phyloP scores from a whole-genome alignment of 2,888 invertebrate species.

The Neoaliturus tenellus region DNA sequence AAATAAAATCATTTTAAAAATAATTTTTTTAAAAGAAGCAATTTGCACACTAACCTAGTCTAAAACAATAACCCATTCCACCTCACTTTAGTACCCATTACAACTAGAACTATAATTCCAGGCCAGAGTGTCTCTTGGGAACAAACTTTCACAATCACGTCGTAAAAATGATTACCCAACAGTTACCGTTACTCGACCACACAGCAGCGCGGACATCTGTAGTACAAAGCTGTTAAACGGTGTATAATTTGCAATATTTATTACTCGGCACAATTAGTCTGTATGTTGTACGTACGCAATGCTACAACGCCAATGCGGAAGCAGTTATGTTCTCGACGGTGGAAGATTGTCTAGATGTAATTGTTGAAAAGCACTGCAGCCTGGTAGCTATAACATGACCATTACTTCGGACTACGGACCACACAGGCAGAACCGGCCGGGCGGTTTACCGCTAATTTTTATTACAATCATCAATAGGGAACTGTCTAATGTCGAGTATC shows the following conservation, averaged over 20 bases:
- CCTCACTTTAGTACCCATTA: neutral
- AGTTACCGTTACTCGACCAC: neutral
- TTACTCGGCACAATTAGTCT: neutral
- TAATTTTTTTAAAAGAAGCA: too few species aligned
- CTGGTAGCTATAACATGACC: neutral
- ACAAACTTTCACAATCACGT: neutral
- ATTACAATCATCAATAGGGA: neutral
- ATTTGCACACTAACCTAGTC: too few species aligned
- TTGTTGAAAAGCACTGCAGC: conserved; percentile 14
- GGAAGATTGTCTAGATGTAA: neutral
- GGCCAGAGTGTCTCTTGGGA: neutral
- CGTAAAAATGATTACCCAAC: neutral
- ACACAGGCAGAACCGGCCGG: neutral
- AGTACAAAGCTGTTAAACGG: neutral
- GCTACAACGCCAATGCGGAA: conserved; percentile 11
- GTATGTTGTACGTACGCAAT: neutral
- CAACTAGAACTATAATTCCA: neutral
- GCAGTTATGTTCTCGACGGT: neutral
- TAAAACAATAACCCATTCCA: too few species aligned
- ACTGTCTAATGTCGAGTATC: neutral
- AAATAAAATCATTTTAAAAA: too few species aligned
- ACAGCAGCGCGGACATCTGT: neutral
- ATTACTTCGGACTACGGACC: neutral
- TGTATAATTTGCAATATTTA: neutral
- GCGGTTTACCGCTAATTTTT: neutral